Evolutionary conservation across 2,113 vertebrate genomes (phyloP).

Genomic region (Sigmodon hispidus): DNA sequence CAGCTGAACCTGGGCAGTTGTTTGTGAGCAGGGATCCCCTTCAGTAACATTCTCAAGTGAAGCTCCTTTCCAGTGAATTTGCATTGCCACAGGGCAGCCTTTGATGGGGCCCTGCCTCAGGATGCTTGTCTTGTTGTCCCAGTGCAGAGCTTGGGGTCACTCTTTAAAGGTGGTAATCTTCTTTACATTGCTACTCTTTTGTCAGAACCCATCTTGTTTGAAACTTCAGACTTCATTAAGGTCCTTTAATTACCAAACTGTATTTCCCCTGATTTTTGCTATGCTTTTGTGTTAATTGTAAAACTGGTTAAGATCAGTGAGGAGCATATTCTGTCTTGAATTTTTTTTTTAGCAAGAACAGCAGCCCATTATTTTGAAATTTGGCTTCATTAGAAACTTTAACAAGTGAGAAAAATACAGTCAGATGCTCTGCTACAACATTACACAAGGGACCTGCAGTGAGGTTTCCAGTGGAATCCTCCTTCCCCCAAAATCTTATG

Average conservation of each 20-base stretch:
- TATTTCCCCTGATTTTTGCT: background rate
- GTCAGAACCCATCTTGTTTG: background rate
- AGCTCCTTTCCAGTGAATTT: background rate
- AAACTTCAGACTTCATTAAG: background rate
- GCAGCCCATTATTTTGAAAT: background rate
- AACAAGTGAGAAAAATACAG: background rate
- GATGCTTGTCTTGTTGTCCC: background rate
- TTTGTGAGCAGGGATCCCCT: background rate
- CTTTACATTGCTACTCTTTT: background rate
- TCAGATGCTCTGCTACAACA: background rate
- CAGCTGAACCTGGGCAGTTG: background rate
- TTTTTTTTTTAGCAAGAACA: background rate
- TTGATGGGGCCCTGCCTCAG: background rate
- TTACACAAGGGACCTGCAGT: background rate
- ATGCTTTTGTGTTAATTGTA: background rate
- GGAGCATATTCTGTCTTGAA: background rate
- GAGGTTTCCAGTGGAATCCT: too few relatives aligned
- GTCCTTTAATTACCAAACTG: background rate
- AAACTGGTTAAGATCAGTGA: background rate
- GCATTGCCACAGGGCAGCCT: background rate
- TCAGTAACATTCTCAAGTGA: background rate
- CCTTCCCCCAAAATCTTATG: background rate
- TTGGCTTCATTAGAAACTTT: background rate
- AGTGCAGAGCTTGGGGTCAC: background rate
- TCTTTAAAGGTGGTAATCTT: background rate